Evolutionary conservation across 64 coral and sea anemone genomes (phyloP).

Genomic region (Montipora capricornis): DNA sequence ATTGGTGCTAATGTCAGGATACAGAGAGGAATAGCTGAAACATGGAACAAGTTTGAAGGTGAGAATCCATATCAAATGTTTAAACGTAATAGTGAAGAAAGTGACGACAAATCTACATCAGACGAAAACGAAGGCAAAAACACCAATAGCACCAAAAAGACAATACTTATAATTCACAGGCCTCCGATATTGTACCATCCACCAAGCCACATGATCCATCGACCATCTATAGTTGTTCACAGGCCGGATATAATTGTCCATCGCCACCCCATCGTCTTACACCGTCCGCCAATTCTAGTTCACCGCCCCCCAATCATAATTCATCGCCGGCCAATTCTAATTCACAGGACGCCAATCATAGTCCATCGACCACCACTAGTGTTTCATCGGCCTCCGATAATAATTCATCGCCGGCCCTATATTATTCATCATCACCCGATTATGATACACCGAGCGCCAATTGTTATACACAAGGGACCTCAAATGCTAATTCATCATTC

Average conservation of each 20-base stretch:
- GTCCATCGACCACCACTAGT: constrained; percentile 91
- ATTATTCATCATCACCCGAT: constrained; percentile 92
- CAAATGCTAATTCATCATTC: constrained; percentile 89
- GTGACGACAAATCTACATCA: constrained; percentile 6
- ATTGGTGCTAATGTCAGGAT: constrained; percentile 45
- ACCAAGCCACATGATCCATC: constrained; percentile 92
- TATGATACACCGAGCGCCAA: constrained; percentile 85
- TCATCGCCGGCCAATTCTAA: constrained; percentile 88
- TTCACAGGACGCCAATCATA: constrained; percentile 88
- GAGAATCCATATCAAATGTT: constrained; percentile 59
- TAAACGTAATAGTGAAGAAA: constrained; percentile 58
- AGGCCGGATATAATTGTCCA: constrained; percentile 95
- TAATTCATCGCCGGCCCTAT: constrained; percentile 92
- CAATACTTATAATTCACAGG: constrained; percentile 78
- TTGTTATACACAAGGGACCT: constrained; percentile 87
- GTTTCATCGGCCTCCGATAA: constrained; percentile 87
- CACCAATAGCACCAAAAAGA: constrained; percentile 80
- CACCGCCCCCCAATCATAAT: constrained; percentile 98
- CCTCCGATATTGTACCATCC: constrained; percentile 94
- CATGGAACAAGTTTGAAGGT: constrained; percentile 49
- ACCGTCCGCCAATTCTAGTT: constrained; percentile 89
- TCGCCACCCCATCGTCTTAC: constrained; percentile 89
- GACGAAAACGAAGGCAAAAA: constrained; percentile 57
- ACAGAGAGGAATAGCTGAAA: constrained; percentile 36
- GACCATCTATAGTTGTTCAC: constrained; percentile 88